Evolutionary conservation across 1,140 invertebrate genomes (phyloP).

Genomic region (Drosophila pseudoobscura): DNA sequence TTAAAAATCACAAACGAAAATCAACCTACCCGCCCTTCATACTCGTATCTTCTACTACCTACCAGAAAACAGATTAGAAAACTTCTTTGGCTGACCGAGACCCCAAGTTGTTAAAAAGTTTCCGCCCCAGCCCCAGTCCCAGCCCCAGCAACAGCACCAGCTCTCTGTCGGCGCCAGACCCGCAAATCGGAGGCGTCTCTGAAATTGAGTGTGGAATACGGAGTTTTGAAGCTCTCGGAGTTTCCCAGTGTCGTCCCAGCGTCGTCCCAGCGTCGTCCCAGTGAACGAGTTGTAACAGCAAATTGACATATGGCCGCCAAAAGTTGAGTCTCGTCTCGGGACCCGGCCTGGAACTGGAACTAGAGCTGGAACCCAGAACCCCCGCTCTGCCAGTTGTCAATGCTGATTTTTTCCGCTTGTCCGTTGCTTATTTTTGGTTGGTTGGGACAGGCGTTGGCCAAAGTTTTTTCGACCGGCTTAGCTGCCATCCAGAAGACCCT

Average conservation of each 20-base stretch:
- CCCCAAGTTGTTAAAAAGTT: constrained; percentile 54
- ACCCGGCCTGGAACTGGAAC: constrained; percentile 12
- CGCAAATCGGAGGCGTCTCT: constrained; percentile 36
- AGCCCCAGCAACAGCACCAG: background rate
- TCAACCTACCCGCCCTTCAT: background rate
- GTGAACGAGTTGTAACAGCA: constrained; percentile 60
- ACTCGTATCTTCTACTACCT: constrained; percentile 1
- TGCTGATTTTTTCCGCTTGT: constrained; percentile 62
- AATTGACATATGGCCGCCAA: constrained; percentile 68
- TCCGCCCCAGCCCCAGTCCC: background rate
- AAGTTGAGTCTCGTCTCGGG: constrained; percentile 35
- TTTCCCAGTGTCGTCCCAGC: constrained; percentile 17
- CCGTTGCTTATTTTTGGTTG: constrained; percentile 46
- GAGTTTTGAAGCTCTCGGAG: constrained; percentile 3
- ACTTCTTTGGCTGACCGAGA: constrained; percentile 49
- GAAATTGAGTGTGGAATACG: constrained; percentile 47
- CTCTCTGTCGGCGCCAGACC: background rate
- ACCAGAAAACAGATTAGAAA: constrained; percentile 58
- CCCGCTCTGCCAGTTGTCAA: constrained; percentile 40
- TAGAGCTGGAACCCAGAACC: constrained; percentile 27
- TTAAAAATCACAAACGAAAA: constrained; percentile 50
- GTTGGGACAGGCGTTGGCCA: background rate
- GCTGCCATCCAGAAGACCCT: constrained; percentile 19
- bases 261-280: background rate
- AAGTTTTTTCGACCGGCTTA: constrained; percentile 44